Evolutionary conservation across 2,797 vertebrate species (phyloP).

Genomic region (Halcyon smyrnensis): DNA sequence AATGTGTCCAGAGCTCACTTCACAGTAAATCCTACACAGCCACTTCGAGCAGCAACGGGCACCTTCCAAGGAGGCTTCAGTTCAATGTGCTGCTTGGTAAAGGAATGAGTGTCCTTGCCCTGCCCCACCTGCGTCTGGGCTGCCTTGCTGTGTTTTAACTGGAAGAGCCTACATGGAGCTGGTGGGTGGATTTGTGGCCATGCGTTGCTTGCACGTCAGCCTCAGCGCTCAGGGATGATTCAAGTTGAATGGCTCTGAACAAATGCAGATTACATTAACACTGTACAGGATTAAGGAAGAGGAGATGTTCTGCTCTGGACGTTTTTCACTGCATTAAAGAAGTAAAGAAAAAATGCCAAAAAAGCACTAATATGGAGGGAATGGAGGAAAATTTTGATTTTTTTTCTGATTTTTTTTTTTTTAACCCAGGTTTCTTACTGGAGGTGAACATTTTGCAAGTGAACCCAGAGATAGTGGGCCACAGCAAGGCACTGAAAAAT

Average conservation of each 20-base stretch:
- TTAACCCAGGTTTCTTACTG: not conserved
- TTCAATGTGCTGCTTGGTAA: not conserved
- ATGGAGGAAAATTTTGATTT: too few species aligned
- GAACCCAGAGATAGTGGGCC: not conserved
- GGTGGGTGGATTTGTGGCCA: not conserved
- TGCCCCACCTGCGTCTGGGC: not conserved
- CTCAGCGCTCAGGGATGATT: not conserved
- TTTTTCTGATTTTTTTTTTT: not conserved
- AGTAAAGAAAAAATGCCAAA: not conserved
- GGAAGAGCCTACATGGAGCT: not conserved
- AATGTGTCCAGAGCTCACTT: not conserved
- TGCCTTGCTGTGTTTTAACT: accelerated
- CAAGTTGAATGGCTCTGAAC: not conserved
- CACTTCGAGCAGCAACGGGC: not conserved
- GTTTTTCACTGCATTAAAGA: not conserved
- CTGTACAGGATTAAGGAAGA: conserved; percentile 21
- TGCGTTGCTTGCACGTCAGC: not conserved
- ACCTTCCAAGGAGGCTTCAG: not conserved
- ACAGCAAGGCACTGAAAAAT: not conserved
- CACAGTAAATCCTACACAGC: not conserved
- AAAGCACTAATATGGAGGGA: not conserved
- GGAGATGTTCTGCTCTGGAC: not conserved
- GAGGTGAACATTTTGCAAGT: not conserved
- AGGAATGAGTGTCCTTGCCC: not conserved
- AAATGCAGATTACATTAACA: conserved; percentile 18